Conservation (phyloP, 2,888 invertebrate genomes). For the Sphinx pinastri region DNA sequence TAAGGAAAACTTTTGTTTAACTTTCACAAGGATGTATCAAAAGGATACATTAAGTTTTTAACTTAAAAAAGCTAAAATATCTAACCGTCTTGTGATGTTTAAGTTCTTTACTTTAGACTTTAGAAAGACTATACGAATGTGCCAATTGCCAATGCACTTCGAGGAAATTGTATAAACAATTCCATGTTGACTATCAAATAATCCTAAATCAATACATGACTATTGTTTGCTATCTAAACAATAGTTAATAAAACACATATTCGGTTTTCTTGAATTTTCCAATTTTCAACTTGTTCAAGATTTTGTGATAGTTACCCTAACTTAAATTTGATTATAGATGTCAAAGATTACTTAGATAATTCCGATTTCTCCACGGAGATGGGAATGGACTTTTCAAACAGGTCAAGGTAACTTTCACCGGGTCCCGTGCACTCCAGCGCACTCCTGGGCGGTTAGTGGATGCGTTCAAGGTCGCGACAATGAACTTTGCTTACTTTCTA, state of each 20-base stretch:
- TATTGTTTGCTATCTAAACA: too few relatives aligned
- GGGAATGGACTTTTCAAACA: constrained; percentile 31
- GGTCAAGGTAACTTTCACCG: constrained; percentile 53
- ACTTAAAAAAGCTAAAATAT: background rate
- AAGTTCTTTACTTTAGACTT: too few relatives aligned
- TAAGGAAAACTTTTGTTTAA: constrained; percentile 31
- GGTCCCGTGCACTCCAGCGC: constrained; percentile 3
- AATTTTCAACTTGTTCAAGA: too few relatives aligned
- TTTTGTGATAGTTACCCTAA: too few relatives aligned
- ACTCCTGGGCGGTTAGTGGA: constrained; percentile 9
- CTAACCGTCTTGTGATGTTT: constrained; percentile 8
- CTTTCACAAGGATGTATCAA: constrained; percentile 41
- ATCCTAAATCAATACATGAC: too few relatives aligned
- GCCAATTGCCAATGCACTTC: too few relatives aligned
- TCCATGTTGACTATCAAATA: too few relatives aligned
- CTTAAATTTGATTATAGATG: constrained; percentile 22
- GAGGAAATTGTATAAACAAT: too few relatives aligned
- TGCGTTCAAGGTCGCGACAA: constrained; percentile 63
- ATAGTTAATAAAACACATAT: too few relatives aligned
- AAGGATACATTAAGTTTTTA: constrained; percentile 26
- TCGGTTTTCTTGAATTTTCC: too few relatives aligned
- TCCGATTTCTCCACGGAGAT: constrained; percentile 17
- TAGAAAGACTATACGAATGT: too few relatives aligned
- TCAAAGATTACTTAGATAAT: constrained; percentile 11
- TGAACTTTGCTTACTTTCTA: constrained; percentile 75